phyloP scores from a whole-genome alignment of 1,140 invertebrate genomes.

The Nephila pilipes region DNA sequence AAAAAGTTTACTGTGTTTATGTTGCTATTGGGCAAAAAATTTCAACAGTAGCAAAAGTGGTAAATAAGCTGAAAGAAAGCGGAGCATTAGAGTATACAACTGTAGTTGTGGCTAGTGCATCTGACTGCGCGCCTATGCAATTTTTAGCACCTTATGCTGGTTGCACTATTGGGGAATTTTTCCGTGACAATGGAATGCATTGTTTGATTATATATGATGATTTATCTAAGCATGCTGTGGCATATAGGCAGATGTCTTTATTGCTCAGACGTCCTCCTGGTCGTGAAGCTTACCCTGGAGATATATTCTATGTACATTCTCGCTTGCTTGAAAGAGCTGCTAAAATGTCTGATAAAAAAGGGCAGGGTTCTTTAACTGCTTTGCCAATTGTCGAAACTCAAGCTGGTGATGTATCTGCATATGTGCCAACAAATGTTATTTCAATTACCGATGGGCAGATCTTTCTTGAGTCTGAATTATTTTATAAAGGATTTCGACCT shows the following conservation, averaged over 20 bases:
- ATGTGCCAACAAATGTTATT: conserved; percentile 77
- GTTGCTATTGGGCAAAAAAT: conserved; percentile 79
- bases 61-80: no score
- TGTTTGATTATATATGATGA: conserved; percentile 75
- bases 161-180: conserved; percentile 78
- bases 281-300: conserved; percentile 76
- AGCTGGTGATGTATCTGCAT: conserved; percentile 72
- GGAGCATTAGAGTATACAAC: no score
- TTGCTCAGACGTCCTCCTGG: conserved; percentile 72
- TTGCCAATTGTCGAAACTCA: conserved; percentile 76
- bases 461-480: conserved; percentile 62
- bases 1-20: conserved; percentile 78
- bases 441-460: conserved; percentile 77
- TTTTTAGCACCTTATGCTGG: conserved; percentile 78
- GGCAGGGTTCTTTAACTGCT: conserved; percentile 69
- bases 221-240: conserved; percentile 59
- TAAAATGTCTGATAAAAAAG: conserved; percentile 62
- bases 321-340: conserved; percentile 72
- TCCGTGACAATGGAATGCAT: conserved; percentile 76
- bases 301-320: conserved; percentile 75
- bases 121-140: conserved; percentile 77
- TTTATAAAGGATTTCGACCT: conserved; percentile 65
- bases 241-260: conserved; percentile 57
- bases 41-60: conserved; percentile 74
- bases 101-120: conserved; percentile 42